Evolutionary conservation across 2,113 vertebrate genomes (phyloP).

Genomic region (Lepidothrix coronata): DNA sequence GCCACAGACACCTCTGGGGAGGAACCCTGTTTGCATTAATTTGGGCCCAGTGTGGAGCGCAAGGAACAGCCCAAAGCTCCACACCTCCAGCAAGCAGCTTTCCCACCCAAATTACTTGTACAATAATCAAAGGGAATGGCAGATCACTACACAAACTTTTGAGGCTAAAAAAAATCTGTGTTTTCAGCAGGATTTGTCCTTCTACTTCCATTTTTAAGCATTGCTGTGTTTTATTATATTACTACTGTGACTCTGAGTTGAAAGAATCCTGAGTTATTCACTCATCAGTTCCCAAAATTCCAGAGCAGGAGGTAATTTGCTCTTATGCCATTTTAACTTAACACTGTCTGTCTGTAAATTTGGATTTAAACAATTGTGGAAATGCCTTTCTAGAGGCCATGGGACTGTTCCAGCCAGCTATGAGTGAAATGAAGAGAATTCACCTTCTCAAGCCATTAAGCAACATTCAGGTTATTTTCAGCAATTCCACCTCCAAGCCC

Average conservation of each 20-base stretch:
- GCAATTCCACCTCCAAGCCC: background rate
- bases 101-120: background rate
- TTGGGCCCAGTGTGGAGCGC: background rate
- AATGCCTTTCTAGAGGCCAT: background rate
- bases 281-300: background rate
- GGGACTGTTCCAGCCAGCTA: background rate
- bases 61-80: background rate
- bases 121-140: background rate
- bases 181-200: background rate
- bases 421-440: slow-evolving; percentile 28
- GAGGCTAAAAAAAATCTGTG: background rate
- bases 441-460: background rate
- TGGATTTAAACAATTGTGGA: background rate
- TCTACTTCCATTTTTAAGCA: background rate
- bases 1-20: background rate
- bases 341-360: background rate
- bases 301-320: background rate
- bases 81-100: background rate
- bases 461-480: slow-evolving; percentile 22
- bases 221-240: background rate
- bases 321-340: background rate
- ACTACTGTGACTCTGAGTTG: background rate
- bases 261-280: background rate
- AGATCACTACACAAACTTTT: background rate
- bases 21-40: background rate